Percentiles rank a stretch among this genome's conserved stretches.
Conservation (phyloP, 2,888 invertebrate species). For the Hipparchia semele region DNA sequence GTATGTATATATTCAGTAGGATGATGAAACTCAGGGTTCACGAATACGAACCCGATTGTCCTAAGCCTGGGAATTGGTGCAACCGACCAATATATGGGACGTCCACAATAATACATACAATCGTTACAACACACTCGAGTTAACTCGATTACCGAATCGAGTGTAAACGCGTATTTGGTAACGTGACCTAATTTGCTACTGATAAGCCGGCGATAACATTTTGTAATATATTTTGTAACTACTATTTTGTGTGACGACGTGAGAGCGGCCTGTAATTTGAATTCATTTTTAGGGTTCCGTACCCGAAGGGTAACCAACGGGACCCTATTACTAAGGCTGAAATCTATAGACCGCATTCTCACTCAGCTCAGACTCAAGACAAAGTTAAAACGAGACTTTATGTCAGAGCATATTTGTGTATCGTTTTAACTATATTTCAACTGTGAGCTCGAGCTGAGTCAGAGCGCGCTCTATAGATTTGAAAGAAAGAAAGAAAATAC, state of each 20-base stretch:
- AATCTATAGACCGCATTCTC: too few relatives aligned
- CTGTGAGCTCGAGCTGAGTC: too few relatives aligned
- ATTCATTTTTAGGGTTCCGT: not conserved
- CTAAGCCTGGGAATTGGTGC: constrained; percentile 13
- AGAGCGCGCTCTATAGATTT: too few relatives aligned
- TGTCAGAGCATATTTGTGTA: too few relatives aligned
- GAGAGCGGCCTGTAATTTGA: not conserved
- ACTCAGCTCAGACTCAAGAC: too few relatives aligned
- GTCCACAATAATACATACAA: constrained; percentile 32
- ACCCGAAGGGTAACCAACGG: too few relatives aligned
- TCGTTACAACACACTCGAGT: constrained; percentile 31
- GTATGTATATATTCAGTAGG: not conserved
- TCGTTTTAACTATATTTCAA: too few relatives aligned
- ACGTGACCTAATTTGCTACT: constrained; percentile 30
- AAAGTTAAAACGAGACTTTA: too few relatives aligned
- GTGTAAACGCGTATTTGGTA: constrained; percentile 26
- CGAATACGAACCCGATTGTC: constrained; percentile 8
- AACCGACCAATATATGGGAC: constrained; percentile 29
- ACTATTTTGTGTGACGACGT: not conserved
- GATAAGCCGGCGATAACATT: constrained; percentile 29
- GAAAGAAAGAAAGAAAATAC: too few relatives aligned
- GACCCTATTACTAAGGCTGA: too few relatives aligned
- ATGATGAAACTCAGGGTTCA: constrained; percentile 8
- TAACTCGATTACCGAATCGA: constrained; percentile 32
- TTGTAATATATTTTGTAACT: constrained; percentile 7